A percentile compares a stretch with the other conserved stretches of the same genome.
phyloP scores from a whole-genome alignment of 1,140 invertebrate species.

The Cydia pomonella region DNA sequence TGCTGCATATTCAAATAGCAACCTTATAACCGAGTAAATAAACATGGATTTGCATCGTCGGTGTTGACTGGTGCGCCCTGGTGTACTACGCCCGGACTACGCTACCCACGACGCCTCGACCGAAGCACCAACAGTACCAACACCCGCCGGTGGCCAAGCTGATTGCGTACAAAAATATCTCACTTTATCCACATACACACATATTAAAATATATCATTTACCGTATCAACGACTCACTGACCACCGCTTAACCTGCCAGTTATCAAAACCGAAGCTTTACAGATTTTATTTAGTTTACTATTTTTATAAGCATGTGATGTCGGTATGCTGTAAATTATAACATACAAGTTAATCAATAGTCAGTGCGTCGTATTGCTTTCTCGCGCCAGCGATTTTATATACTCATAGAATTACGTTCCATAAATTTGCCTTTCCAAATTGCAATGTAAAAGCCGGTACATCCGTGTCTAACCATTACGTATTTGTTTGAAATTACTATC shows the following conservation, averaged over 20 bases:
- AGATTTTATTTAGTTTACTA: not conserved
- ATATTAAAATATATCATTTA: slow-evolving; percentile 47
- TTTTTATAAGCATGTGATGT: not conserved
- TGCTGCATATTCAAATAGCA: not conserved
- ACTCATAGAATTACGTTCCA: not conserved
- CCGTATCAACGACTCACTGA: not conserved
- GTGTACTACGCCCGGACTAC: slow-evolving; percentile 17
- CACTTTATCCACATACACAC: slow-evolving; percentile 53
- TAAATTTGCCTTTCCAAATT: slow-evolving; percentile 2
- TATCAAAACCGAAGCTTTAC: not conserved
- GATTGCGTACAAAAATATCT: slow-evolving; percentile 57
- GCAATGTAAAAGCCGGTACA: not conserved
- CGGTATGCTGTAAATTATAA: not conserved
- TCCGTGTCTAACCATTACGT: not conserved
- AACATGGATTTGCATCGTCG: not conserved
- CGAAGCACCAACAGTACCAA: slow-evolving; percentile 78
- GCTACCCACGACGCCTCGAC: slow-evolving; percentile 51
- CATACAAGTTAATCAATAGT: not conserved
- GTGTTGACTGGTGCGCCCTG: not conserved
- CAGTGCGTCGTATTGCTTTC: not conserved
- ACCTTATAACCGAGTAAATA: not conserved
- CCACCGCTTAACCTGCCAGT: not conserved
- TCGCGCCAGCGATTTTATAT: not conserved
- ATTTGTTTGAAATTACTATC: not conserved
- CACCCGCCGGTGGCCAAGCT: slow-evolving; percentile 68